Conservation (phyloP, 2,797 vertebrate species). For the Sparidentex hasta region DNA sequence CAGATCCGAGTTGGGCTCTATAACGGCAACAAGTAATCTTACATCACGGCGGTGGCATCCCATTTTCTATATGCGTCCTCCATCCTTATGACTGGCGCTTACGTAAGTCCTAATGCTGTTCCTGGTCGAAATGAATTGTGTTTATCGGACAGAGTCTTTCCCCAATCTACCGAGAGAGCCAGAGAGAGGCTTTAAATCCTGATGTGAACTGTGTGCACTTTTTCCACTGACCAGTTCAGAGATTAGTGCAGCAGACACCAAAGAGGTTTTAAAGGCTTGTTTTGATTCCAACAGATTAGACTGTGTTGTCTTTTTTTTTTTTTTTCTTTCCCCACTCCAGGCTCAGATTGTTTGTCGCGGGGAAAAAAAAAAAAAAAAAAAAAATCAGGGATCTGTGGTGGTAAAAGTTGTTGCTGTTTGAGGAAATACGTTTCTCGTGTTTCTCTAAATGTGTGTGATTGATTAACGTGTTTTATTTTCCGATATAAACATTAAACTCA, state of each 20-base stretch:
- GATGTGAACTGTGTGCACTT: conserved; percentile 63
- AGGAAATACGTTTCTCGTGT: not conserved
- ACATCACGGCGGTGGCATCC: conserved; percentile 55
- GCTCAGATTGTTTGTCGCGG: conserved; percentile 44
- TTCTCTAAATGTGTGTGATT: not conserved
- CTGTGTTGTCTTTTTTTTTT: conserved; percentile 51
- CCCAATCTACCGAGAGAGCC: conserved; percentile 40
- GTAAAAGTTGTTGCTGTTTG: conserved; percentile 5
- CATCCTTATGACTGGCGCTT: conserved; percentile 49
- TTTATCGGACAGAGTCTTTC: conserved; percentile 10
- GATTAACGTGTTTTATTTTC: not conserved
- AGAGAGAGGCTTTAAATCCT: conserved; percentile 51
- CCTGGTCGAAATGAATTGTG: conserved; percentile 41
- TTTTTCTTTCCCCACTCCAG: conserved; percentile 16
- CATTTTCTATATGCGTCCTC: conserved; percentile 59
- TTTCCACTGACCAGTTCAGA: conserved; percentile 66
- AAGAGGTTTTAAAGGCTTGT: conserved; percentile 72
- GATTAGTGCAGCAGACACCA: conserved; percentile 73
- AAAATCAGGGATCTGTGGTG: conserved; percentile 9
- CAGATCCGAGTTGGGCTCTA: conserved; percentile 5
- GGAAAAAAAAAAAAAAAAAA: not conserved
- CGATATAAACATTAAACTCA: too few relatives aligned
- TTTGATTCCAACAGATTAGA: conserved; percentile 70
- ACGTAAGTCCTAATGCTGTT: conserved; percentile 42
- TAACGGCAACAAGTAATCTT: conserved; percentile 42